phyloP scores from a whole-genome alignment of 2,888 invertebrate genomes.

The Mesodorylaimus sp. region DNA sequence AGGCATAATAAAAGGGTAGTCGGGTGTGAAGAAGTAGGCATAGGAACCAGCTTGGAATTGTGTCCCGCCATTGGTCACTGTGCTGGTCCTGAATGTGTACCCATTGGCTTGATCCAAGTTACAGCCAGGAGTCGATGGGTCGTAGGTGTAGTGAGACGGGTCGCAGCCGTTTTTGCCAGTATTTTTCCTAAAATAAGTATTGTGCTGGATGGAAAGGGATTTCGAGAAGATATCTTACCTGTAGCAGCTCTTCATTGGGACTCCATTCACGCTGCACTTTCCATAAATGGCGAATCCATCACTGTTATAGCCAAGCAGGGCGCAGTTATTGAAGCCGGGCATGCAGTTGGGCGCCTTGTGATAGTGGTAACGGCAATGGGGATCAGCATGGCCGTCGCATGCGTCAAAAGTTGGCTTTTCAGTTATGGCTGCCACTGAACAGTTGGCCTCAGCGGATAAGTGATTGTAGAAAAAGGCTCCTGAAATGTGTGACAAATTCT shows the following conservation, averaged over 20 bases:
- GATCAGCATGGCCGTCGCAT: conserved; percentile 3
- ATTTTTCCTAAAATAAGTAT: conserved; percentile 5
- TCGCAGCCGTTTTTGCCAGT: conserved; percentile 8
- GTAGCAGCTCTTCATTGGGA: conserved; percentile 7
- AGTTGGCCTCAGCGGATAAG: background rate
- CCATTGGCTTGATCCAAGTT: conserved; percentile 10
- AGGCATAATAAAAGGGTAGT: conserved; percentile 9
- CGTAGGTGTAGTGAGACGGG: conserved; percentile 1
- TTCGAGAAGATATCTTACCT: conserved; percentile 1
- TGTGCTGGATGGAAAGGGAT: no score
- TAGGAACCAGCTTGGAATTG: conserved; percentile 4
- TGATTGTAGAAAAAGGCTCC: conserved; percentile 3
- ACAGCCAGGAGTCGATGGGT: background rate
- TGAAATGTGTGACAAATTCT: background rate
- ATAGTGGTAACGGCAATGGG: conserved; percentile 5
- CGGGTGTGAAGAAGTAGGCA: conserved; percentile 9
- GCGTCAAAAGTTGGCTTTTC: conserved; percentile 1
- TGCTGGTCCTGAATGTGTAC: conserved; percentile 2
- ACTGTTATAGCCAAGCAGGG: conserved; percentile 5
- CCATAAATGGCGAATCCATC: conserved; percentile 10
- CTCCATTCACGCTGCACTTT: background rate
- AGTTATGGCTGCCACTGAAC: background rate
- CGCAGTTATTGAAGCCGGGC: background rate
- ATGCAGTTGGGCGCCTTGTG: conserved; percentile 8
- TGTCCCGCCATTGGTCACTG: background rate